Percentiles rank a stretch among this genome's conserved stretches.
These are phyloP conservation scores for Stenchaetothrips biformis DNA, from an alignment of 2,888 invertebrate species.

Conservation along the genomic window DNA sequence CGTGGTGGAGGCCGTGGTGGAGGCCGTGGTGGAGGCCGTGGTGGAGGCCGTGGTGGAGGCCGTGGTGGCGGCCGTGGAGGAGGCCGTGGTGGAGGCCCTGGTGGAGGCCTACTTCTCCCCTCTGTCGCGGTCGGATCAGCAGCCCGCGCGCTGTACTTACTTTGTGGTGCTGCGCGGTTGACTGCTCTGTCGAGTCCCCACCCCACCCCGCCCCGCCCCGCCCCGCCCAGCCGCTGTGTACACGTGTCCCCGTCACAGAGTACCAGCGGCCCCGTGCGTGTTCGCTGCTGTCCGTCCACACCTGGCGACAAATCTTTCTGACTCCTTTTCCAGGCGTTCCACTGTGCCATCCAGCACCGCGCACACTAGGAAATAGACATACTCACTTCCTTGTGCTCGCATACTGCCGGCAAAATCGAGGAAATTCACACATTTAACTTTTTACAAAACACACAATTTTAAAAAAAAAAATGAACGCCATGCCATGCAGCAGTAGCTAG, in stretches of 20 bases:
- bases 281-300: too few relatives aligned
- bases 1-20: not conserved
- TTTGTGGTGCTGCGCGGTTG: constrained; percentile 12
- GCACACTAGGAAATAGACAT: too few relatives aligned
- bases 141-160: not conserved
- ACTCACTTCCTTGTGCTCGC: too few relatives aligned
- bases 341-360: too few relatives aligned
- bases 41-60: not conserved
- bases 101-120: too few relatives aligned
- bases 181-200: not conserved
- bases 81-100: not conserved
- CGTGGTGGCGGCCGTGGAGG: not conserved
- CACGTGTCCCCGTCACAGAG: constrained; percentile 6
- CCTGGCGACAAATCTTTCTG: too few relatives aligned
- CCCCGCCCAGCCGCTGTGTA: not conserved
- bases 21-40: not conserved
- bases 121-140: too few relatives aligned
- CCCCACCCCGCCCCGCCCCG: not conserved
- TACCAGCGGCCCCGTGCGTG: not conserved
- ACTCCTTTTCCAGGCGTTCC: not conserved
- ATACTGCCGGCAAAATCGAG: too few relatives aligned
- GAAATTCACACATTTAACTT: too few relatives aligned
- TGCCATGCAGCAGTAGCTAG: too few relatives aligned
- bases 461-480: too few relatives aligned
- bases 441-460: too few relatives aligned